Conservation (phyloP, 2,888 invertebrate species). For the Hyposoter didymator region DNA sequence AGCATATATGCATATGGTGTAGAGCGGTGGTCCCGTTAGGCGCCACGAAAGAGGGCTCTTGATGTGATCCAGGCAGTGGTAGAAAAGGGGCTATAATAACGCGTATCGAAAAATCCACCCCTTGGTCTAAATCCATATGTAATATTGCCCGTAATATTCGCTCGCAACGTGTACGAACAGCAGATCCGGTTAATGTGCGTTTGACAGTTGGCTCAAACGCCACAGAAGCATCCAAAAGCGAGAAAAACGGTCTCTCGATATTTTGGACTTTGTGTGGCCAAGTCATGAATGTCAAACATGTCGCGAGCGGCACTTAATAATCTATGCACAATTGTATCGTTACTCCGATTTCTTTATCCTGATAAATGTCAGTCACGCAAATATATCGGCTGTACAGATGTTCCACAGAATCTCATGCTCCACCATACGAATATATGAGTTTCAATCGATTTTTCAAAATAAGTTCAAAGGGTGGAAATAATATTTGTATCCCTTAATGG, state of each 20-base stretch:
- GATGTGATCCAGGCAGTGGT: conserved; percentile 48
- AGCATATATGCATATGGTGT: conserved; percentile 60
- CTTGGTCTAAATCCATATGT: conserved; percentile 49
- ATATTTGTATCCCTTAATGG: background rate
- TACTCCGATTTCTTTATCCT: conserved; percentile 45
- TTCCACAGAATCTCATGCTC: conserved; percentile 14
- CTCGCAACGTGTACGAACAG: conserved; percentile 34
- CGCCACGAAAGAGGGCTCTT: conserved; percentile 57
- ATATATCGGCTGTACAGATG: conserved; percentile 52
- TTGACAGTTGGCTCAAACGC: conserved; percentile 59
- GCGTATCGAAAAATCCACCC: conserved; percentile 55
- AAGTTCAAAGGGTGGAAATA: background rate
- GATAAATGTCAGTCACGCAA: conserved; percentile 57
- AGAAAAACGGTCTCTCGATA: conserved; percentile 57
- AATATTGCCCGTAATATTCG: conserved; percentile 63
- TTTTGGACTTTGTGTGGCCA: conserved; percentile 32
- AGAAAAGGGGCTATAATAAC: conserved; percentile 60
- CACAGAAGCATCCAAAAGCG: conserved; percentile 47
- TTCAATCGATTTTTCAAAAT: background rate
- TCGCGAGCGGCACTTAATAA: conserved; percentile 49
- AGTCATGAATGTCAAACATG: conserved; percentile 64
- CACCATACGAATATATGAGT: background rate
- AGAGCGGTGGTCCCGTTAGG: conserved; percentile 39
- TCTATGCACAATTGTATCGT: conserved; percentile 53
- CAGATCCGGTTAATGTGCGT: conserved; percentile 6